A percentile compares a stretch with the other conserved stretches of the same genome.
These are phyloP conservation scores for Galemys pyrenaicus DNA, from an alignment of 2,113 vertebrate species.

Conservation along the genomic window DNA sequence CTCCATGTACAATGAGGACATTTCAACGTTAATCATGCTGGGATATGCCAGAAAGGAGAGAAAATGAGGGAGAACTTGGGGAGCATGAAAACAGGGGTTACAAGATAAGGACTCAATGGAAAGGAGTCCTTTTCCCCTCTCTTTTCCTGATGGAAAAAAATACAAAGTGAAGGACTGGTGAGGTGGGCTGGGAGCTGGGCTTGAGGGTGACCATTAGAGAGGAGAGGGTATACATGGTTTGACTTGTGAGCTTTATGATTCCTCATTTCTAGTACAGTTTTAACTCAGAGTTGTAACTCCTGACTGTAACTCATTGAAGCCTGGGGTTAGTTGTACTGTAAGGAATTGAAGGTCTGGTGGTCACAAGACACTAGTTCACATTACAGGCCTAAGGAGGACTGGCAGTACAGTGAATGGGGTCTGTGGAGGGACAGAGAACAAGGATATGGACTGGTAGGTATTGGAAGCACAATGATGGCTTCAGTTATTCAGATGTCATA, in stretches of 20 bases:
- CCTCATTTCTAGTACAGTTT: slow-evolving; percentile 18
- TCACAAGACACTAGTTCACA: not conserved
- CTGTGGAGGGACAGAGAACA: not conserved
- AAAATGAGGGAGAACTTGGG: not conserved
- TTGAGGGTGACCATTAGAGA: not conserved
- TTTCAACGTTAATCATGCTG: not conserved
- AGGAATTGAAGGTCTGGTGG: not conserved
- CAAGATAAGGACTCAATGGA: not conserved
- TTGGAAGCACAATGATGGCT: not conserved
- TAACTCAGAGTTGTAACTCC: not conserved
- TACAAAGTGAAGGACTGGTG: not conserved
- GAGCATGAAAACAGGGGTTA: not conserved
- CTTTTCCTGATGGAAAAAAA: not conserved
- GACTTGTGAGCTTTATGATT: not conserved
- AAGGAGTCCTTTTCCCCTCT: not conserved
- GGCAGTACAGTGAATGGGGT: not conserved
- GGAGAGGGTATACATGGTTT: not conserved
- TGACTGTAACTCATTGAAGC: not conserved
- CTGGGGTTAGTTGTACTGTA: not conserved
- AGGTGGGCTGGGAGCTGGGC: not conserved
- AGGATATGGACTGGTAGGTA: not conserved
- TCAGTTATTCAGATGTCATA: not conserved
- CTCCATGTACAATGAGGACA: not conserved
- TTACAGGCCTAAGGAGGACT: too few species aligned
- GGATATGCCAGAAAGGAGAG: not conserved